Percentiles rank a stretch among this genome's conserved stretches.
phyloP scores from a whole-genome alignment of 2,797 vertebrate genomes.

The Octomys mimax region DNA sequence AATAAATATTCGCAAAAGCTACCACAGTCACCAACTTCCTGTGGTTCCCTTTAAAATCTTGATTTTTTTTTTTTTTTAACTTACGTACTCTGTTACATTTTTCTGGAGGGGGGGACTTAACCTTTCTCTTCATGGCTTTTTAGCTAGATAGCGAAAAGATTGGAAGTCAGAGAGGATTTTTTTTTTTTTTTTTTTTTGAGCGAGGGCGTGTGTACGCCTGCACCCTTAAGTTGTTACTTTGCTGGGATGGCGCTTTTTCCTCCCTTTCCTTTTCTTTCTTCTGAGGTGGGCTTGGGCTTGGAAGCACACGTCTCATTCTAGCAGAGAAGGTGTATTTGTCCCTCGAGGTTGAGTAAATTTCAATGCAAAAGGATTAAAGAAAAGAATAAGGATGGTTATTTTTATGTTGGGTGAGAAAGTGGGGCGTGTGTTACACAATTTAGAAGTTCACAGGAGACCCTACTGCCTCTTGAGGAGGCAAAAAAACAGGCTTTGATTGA shows the following conservation, averaged over 20 bases:
- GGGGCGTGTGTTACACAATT: slow-evolving; percentile 22
- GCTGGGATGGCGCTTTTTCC: neutral
- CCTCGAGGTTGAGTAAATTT: slow-evolving; percentile 69
- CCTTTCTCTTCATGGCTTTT: neutral
- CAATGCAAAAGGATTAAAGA: slow-evolving; percentile 70
- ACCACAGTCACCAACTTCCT: neutral
- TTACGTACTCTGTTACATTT: neutral
- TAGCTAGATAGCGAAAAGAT: neutral
- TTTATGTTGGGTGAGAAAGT: slow-evolving; percentile 32
- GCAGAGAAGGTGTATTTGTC: slow-evolving; percentile 57
- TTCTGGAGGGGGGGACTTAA: neutral
- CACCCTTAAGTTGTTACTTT: slow-evolving; percentile 16
- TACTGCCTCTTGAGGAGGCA: neutral
- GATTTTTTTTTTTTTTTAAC: neutral
- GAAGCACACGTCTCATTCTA: slow-evolving; percentile 37
- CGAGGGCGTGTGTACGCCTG: neutral
- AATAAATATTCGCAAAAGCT: slow-evolving; percentile 84
- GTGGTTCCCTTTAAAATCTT: neutral
- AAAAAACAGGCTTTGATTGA: neutral
- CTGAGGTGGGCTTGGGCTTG: slow-evolving; percentile 40
- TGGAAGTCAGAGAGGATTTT: neutral
- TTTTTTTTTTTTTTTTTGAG: neutral
- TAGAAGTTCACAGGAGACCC: slow-evolving; percentile 35
- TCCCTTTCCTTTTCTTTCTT: neutral
- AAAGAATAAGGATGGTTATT: neutral